A percentile compares a stretch with the other conserved stretches of the same genome.
Evolutionary conservation across 2,888 invertebrate genomes (phyloP).

Genomic region (Leucophenga maculata): DNA sequence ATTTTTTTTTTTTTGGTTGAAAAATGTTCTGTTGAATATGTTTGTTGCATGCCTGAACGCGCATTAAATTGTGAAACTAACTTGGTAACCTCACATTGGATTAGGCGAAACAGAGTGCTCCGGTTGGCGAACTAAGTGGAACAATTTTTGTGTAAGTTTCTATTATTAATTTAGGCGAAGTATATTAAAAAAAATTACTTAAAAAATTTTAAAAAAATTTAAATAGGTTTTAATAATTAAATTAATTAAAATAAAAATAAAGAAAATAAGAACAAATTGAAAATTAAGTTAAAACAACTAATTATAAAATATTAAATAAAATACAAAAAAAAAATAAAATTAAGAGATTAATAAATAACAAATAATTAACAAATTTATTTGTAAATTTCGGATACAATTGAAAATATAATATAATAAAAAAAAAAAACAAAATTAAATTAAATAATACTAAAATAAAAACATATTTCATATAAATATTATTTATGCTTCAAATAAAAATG

Average conservation of each 20-base stretch:
- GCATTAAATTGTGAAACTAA: background rate
- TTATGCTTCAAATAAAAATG: no score
- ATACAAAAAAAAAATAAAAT: no score
- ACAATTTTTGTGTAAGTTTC: constrained; percentile 13
- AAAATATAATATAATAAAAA: no score
- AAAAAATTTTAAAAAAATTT: background rate
- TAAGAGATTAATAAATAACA: no score
- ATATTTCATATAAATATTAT: no score
- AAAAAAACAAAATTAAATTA: no score
- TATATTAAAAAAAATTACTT: background rate
- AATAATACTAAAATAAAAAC: no score
- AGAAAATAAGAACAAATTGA: no score
- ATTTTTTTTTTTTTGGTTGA: constrained; percentile 10
- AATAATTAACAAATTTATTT: no score
- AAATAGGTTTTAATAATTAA: background rate
- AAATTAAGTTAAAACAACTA: no score
- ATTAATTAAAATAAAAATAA: background rate
- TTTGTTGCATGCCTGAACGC: constrained; percentile 19
- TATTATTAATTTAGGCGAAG: background rate
- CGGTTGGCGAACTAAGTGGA: constrained; percentile 1
- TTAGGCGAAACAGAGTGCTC: constrained; percentile 16
- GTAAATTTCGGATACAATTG: no score
- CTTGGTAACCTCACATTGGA: constrained; percentile 22
- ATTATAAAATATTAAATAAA: no score
- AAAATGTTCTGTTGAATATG: constrained; percentile 13